phyloP scores from a whole-genome alignment of 2,113 vertebrate genomes.

The Baryphthengus martii region DNA sequence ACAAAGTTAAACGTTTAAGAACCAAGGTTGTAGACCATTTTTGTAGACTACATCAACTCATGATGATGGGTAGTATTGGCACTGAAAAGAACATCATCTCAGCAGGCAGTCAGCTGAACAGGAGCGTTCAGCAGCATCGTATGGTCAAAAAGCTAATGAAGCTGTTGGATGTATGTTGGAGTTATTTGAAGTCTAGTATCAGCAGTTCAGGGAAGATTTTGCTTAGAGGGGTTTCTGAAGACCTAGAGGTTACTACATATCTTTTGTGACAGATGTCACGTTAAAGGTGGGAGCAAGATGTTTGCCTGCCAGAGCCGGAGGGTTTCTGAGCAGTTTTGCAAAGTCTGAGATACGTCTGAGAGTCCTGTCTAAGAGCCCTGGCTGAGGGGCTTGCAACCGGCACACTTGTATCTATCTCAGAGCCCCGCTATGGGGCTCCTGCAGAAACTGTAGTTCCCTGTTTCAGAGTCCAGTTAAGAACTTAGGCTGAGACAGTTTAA shows the following conservation, averaged over 20 bases:
- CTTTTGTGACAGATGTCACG: neutral
- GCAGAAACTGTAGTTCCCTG: too few species aligned
- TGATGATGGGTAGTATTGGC: rapidly evolving
- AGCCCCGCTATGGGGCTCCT: too few species aligned
- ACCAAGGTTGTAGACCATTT: neutral
- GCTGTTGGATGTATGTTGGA: neutral
- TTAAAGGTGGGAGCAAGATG: too few species aligned
- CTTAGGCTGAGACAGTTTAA: too few species aligned
- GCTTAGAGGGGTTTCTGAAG: neutral
- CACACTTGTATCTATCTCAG: too few species aligned
- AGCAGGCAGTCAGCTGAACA: rapidly evolving
- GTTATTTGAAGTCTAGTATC: neutral
- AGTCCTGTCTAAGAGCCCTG: too few species aligned
- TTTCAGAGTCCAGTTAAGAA: too few species aligned
- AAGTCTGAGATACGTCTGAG: too few species aligned
- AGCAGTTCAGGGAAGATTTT: neutral
- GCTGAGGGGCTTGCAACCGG: too few species aligned
- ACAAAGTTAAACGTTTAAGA: neutral
- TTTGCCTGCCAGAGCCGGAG: too few species aligned
- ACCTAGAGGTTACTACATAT: neutral
- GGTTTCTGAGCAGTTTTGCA: too few species aligned
- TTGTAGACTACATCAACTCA: neutral
- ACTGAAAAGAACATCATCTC: neutral
- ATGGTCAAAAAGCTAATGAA: neutral
- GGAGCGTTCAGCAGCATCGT: neutral